Evolutionary conservation across 2,113 vertebrate genomes (phyloP).

Genomic region (Ginglymostoma cirratum): DNA sequence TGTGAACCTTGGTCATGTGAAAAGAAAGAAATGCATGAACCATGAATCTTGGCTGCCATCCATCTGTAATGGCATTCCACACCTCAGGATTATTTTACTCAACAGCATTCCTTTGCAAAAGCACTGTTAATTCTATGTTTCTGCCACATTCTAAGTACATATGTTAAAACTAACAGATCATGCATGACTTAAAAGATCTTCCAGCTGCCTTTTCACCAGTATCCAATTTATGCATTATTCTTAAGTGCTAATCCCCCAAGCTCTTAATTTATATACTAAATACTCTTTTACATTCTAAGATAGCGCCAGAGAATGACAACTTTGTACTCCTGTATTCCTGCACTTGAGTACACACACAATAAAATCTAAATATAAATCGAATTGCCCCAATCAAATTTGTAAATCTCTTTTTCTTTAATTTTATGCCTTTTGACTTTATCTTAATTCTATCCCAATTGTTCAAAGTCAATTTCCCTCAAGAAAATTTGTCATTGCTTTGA

Average conservation of each 20-base stretch:
- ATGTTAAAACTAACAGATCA: not conserved
- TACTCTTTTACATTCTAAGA: too few species aligned
- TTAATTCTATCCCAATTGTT: not conserved
- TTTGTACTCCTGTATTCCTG: too few species aligned
- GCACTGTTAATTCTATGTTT: not conserved
- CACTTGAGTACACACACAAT: too few species aligned
- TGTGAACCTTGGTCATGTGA: not conserved
- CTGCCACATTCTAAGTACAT: not conserved
- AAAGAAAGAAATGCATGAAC: not conserved
- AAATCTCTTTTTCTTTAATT: not conserved
- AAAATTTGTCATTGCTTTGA: not conserved
- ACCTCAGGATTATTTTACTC: not conserved
- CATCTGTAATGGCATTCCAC: not conserved
- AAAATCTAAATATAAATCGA: too few species aligned
- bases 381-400: not conserved
- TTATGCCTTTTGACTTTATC: not conserved
- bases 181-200: too few species aligned
- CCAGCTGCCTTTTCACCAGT: too few species aligned
- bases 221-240: too few species aligned
- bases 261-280: too few species aligned
- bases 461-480: not conserved
- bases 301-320: too few species aligned
- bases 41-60: not conserved
- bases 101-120: not conserved
- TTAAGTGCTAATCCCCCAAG: too few species aligned